phyloP scores from a whole-genome alignment of 2,113 vertebrate genomes.

The Merops nubicus region DNA sequence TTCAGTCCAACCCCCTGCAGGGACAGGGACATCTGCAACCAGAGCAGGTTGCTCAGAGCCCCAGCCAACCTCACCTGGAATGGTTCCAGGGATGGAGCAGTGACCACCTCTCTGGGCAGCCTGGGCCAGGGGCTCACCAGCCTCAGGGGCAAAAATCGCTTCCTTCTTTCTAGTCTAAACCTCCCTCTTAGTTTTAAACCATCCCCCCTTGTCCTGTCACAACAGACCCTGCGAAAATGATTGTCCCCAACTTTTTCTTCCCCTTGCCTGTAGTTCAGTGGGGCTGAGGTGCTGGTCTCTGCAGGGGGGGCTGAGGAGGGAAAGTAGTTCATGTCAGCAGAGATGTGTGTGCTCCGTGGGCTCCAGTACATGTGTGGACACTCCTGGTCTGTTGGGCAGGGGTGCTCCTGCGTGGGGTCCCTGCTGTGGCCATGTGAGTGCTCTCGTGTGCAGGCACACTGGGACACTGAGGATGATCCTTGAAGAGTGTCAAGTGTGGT shows the following conservation, averaged over 20 bases:
- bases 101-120: neutral
- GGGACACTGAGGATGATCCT: neutral
- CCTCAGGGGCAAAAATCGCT: neutral
- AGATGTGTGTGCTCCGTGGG: neutral
- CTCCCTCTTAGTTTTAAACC: neutral
- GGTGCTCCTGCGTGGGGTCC: neutral
- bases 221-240: neutral
- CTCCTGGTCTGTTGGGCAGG: neutral
- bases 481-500: neutral
- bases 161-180: neutral
- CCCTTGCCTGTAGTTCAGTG: neutral
- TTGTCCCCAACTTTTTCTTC: neutral
- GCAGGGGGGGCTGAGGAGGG: neutral
- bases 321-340: neutral
- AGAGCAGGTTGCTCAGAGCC: neutral
- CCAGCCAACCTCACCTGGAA: neutral
- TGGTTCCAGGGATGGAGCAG: neutral
- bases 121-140: neutral
- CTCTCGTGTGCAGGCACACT: accelerated
- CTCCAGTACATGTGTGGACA: accelerated
- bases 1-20: neutral
- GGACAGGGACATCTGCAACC: neutral
- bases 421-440: neutral
- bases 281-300: neutral
- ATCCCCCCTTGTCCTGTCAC: neutral